phyloP scores from a whole-genome alignment of 2,113 vertebrate genomes.

The Pogonocichla stellata region DNA sequence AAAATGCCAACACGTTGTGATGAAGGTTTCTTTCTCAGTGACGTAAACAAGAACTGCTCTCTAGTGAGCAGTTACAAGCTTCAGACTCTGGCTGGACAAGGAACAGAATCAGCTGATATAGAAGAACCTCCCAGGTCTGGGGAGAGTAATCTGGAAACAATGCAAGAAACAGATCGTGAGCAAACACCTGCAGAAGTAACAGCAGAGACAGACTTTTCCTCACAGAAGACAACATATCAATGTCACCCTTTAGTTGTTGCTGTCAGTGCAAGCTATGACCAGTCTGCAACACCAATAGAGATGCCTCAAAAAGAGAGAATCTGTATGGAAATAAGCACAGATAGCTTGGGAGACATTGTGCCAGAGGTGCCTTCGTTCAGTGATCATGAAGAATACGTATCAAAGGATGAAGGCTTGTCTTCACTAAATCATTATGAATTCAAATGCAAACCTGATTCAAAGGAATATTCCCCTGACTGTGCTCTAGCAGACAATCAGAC shows the following conservation, averaged over 20 bases:
- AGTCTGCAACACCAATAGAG: constrained; percentile 23
- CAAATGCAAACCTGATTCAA: neutral
- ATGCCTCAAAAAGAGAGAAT: constrained; percentile 41
- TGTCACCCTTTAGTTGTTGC: neutral
- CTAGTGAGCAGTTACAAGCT: neutral
- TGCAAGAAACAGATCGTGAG: constrained; percentile 13
- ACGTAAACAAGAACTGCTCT: neutral
- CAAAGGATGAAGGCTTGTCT: neutral
- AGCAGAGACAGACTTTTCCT: neutral
- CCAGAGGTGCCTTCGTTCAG: constrained; percentile 55
- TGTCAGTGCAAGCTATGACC: neutral
- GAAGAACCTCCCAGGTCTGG: neutral
- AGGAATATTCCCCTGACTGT: neutral
- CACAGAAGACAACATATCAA: neutral
- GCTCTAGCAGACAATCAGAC: neutral
- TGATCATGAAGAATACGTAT: neutral
- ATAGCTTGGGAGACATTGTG: constrained; percentile 67
- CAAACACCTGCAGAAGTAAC: neutral
- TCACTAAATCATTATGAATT: constrained; percentile 13
- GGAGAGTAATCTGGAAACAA: neutral
- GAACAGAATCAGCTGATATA: neutral
- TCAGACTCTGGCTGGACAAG: neutral
- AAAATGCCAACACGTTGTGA: neutral
- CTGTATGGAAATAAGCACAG: constrained; percentile 68
- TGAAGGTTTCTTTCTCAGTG: constrained; percentile 48